Evolutionary conservation across 1,140 invertebrate species (phyloP).

Genomic region (Medauroidea extradentata): DNA sequence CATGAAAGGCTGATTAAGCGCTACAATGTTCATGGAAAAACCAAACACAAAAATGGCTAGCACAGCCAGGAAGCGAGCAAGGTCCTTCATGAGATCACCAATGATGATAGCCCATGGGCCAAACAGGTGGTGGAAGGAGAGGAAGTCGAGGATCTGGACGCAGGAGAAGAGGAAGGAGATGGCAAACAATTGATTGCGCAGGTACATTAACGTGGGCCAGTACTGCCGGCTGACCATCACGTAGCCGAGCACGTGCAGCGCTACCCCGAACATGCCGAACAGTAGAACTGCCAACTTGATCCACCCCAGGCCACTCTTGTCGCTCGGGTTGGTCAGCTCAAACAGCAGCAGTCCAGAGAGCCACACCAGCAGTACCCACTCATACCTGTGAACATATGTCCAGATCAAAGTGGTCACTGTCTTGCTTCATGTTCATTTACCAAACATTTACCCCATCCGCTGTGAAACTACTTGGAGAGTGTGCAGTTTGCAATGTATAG

Average conservation of each 20-base stretch:
- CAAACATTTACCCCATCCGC: no score
- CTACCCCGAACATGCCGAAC: constrained; percentile 89
- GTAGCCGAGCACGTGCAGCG: constrained; percentile 80
- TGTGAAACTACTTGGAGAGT: no score
- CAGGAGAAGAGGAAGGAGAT: constrained; percentile 91
- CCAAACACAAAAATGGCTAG: constrained; percentile 96
- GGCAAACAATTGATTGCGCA: constrained; percentile 94
- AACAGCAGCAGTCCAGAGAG: constrained; percentile 91
- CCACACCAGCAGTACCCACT: constrained; percentile 94
- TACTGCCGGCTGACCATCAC: constrained; percentile 61
- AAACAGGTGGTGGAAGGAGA: constrained; percentile 98
- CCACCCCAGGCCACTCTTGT: constrained; percentile 90
- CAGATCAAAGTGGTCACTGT: no score
- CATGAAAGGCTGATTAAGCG: constrained; percentile 85
- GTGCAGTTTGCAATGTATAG: no score
- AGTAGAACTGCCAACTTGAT: constrained; percentile 87
- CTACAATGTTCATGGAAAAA: constrained; percentile 96
- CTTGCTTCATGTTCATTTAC: no score
- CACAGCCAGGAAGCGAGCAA: constrained; percentile 94
- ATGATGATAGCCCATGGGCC: constrained; percentile 97
- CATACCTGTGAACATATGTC: constrained; percentile 73
- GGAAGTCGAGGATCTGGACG: constrained; percentile 93
- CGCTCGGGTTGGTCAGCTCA: constrained; percentile 94
- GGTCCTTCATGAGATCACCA: constrained; percentile 83
- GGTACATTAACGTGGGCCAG: constrained; percentile 82